Evolutionary conservation across 2,888 invertebrate species (phyloP).

Genomic region (Polyommatus iphigenia): DNA sequence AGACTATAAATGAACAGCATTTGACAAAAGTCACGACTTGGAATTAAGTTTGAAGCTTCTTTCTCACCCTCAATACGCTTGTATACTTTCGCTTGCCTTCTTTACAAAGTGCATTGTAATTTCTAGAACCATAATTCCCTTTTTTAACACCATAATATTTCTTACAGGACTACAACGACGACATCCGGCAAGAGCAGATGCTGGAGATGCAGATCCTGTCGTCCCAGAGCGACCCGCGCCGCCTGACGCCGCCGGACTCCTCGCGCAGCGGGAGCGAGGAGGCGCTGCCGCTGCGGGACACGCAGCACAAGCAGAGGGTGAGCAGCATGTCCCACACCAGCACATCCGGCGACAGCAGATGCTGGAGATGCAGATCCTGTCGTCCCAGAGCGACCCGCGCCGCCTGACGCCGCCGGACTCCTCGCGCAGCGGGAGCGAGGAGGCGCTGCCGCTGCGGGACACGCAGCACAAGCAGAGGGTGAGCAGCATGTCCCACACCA

Average conservation of each 20-base stretch:
- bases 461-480: slow-evolving; percentile 65
- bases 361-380: slow-evolving; percentile 83
- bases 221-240: slow-evolving; percentile 72
- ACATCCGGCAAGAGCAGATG: slow-evolving; percentile 94
- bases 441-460: slow-evolving; percentile 66
- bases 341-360: not conserved
- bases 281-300: slow-evolving; percentile 64
- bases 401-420: slow-evolving; percentile 70
- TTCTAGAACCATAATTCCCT: too few relatives aligned
- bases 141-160: not conserved
- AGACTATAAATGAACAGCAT: not conserved
- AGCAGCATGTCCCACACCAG: slow-evolving; percentile 35
- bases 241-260: slow-evolving; percentile 69
- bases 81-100: too few relatives aligned
- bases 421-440: slow-evolving; percentile 72
- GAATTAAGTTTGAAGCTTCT: not conserved
- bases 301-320: slow-evolving; percentile 64
- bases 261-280: slow-evolving; percentile 74
- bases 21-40: not conserved
- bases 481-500: slow-evolving; percentile 36
- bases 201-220: slow-evolving; percentile 94
- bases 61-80: too few relatives aligned
- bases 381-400: slow-evolving; percentile 76
- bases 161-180: slow-evolving; percentile 92
- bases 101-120: too few relatives aligned